Percentiles rank a stretch among this genome's conserved stretches.
These are phyloP conservation scores for Octomys mimax DNA, from an alignment of 2,797 vertebrate genomes.

Conservation along the genomic window DNA sequence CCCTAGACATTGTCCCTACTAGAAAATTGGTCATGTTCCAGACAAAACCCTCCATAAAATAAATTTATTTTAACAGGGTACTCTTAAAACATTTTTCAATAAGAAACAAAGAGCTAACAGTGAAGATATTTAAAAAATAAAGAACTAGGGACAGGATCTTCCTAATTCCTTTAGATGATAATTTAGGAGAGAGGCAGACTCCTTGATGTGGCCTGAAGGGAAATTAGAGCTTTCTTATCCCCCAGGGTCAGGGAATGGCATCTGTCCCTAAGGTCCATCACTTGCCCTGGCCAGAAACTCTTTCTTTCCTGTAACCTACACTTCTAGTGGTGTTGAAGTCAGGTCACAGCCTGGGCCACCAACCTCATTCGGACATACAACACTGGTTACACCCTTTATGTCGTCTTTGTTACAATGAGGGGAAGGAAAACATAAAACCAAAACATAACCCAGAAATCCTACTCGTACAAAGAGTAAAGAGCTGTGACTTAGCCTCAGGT, in stretches of 20 bases:
- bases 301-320: background rate
- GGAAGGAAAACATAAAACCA: slow-evolving; percentile 32
- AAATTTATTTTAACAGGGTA: background rate
- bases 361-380: background rate
- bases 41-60: background rate
- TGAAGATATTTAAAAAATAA: background rate
- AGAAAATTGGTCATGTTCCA: background rate
- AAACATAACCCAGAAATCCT: slow-evolving; percentile 1
- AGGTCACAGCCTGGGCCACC: background rate
- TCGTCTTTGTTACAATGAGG: background rate
- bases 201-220: background rate
- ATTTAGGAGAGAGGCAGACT: background rate
- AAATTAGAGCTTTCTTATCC: background rate
- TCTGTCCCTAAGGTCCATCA: background rate
- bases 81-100: slow-evolving; percentile 26
- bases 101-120: background rate
- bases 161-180: background rate
- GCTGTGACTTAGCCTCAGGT: background rate
- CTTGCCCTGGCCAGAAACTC: background rate
- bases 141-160: background rate
- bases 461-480: background rate
- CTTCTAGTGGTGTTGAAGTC: background rate
- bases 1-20: background rate
- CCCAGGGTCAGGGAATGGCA: background rate
- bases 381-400: background rate